These are phyloP conservation scores for Euschistus heros DNA, from an alignment of 1,140 invertebrate genomes.

Conservation along the genomic window DNA sequence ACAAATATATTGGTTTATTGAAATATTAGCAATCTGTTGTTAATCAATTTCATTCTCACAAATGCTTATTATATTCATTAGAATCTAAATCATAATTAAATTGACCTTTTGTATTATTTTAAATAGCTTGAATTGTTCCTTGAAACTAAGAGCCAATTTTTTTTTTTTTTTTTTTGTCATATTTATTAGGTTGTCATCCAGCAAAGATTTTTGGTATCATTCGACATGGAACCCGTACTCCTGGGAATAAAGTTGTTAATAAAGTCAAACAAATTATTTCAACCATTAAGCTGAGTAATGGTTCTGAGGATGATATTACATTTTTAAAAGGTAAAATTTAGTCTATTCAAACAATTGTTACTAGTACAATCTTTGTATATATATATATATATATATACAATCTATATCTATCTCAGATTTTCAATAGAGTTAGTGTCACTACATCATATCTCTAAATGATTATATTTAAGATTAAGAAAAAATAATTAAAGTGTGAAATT, in stretches of 20 bases:
- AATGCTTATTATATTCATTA: no score
- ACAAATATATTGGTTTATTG: no score
- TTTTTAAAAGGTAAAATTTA: slow-evolving; percentile 12
- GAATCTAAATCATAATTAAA: no score
- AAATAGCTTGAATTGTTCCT: no score
- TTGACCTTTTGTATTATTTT: no score
- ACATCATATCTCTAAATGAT: slow-evolving; percentile 19
- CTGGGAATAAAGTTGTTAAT: slow-evolving; percentile 42
- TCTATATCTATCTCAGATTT: slow-evolving; percentile 27
- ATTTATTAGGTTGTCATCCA: slow-evolving; percentile 46
- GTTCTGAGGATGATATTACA: slow-evolving; percentile 25
- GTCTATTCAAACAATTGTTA: no score
- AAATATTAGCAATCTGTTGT: no score
- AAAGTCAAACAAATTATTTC: slow-evolving; percentile 35
- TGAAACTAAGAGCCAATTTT: no score
- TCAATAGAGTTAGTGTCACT: slow-evolving; percentile 18
- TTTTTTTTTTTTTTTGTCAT: no score
- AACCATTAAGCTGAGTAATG: slow-evolving; percentile 32
- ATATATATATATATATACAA: no score
- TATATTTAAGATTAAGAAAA: neutral
- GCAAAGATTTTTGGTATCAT: slow-evolving; percentile 52
- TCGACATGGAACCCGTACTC: slow-evolving; percentile 57
- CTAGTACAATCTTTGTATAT: no score
- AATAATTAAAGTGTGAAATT: slow-evolving; percentile 34
- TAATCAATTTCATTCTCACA: no score